These are phyloP conservation scores for Vireo griseus DNA, from an alignment of 2,797 vertebrate genomes.

Conservation along the genomic window DNA sequence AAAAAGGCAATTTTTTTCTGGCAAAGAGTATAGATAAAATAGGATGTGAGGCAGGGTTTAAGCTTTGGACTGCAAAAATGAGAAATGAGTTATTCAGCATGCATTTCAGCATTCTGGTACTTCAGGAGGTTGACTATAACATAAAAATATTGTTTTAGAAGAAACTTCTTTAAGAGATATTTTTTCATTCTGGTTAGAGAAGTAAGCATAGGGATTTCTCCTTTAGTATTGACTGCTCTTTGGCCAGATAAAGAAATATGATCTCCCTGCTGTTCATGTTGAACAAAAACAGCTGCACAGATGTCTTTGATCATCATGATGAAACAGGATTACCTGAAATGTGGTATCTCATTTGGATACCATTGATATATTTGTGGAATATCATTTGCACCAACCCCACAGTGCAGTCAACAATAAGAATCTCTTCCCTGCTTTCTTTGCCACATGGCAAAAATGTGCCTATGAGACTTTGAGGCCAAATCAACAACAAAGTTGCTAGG, in stretches of 20 bases:
- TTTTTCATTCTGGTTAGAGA: neutral
- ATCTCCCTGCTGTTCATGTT: neutral
- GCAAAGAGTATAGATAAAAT: neutral
- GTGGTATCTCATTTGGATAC: neutral
- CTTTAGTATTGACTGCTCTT: neutral
- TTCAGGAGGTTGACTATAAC: neutral
- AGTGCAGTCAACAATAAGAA: neutral
- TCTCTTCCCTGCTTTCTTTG: neutral
- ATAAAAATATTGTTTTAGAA: neutral
- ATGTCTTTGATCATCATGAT: neutral
- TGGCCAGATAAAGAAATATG: neutral
- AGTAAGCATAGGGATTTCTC: neutral
- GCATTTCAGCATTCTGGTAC: neutral
- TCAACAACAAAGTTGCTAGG: neutral
- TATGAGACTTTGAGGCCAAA: neutral
- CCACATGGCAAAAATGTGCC: neutral
- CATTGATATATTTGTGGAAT: neutral
- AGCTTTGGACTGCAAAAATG: neutral
- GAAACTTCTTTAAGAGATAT: neutral
- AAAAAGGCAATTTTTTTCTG: neutral
- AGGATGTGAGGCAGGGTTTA: neutral
- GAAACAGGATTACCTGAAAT: constrained; percentile 5
- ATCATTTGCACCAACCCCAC: neutral
- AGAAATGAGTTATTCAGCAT: neutral
- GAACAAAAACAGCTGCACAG: neutral